Conservation (phyloP, 2,888 invertebrate species). For the Xestia c-nigrum region DNA sequence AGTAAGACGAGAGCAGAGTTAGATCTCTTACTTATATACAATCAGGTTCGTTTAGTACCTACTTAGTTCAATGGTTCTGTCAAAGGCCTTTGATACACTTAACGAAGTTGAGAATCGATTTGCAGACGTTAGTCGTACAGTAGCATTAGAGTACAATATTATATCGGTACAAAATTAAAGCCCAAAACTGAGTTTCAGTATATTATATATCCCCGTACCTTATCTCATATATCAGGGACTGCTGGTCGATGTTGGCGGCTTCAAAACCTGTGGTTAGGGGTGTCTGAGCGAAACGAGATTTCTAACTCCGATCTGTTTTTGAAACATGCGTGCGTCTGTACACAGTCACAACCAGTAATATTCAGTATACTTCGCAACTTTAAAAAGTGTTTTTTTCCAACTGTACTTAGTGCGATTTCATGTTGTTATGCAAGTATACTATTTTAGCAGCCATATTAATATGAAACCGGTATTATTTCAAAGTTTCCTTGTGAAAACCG, state of each 20-base stretch:
- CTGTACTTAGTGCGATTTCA: not conserved
- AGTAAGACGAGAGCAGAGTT: no score
- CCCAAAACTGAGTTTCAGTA: not conserved
- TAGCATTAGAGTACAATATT: no score
- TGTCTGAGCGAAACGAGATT: slow-evolving; percentile 52
- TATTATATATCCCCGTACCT: not conserved
- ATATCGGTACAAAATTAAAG: not conserved
- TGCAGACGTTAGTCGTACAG: no score
- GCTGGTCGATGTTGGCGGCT: slow-evolving; percentile 48
- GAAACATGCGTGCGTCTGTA: slow-evolving; percentile 23
- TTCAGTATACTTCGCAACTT: not conserved
- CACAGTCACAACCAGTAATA: not conserved
- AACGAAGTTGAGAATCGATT: not conserved
- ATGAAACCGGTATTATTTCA: not conserved
- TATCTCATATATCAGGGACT: slow-evolving; percentile 18
- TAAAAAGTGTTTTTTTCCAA: not conserved
- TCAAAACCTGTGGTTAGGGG: slow-evolving; percentile 60
- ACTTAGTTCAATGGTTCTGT: not conserved
- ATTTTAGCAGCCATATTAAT: not conserved
- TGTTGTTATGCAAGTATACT: not conserved
- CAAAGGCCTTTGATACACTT: slow-evolving; percentile 1
- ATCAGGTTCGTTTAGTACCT: not conserved
- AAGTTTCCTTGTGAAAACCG: not conserved
- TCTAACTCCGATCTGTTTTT: slow-evolving; percentile 45
- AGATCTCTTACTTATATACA: not conserved